Base-by-base conservation (phyloP, 2,113 vertebrate genomes). In the Xiphias gladius region DNA sequence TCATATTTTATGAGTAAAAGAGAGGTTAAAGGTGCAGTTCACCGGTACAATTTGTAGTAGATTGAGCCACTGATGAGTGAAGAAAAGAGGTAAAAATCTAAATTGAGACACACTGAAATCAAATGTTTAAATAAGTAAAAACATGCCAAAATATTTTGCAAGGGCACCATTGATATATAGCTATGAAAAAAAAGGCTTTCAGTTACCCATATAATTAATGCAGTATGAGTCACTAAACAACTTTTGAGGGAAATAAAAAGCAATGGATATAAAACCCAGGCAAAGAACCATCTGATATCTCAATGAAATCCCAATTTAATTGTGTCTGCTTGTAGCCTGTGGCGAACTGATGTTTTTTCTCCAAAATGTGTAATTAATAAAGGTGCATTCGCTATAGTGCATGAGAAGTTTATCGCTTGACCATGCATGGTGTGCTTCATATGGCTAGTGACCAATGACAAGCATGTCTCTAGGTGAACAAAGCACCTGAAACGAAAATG, bases 251-350 rank as follows among this genome's bases (percentile, higher is more conserved):
- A 46, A 39, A 10, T n/a, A 67, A 70, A 86, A 74, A 26, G 67
- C 7, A 64, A 43, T 63, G 35, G 20, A 71, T 37, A 72, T 54
- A 57, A 80, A 79, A 66, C 3, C 19, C 20, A 67, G 37, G 22
- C 43, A 73, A 61, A 68, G 41, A 13, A 46, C 35, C 54, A 78
- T 72, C 65, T 73, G 61, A 89, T 79, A 71, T 67, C 77, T 71
- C 65, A 77, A 86, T 68, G 26, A 72, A 68, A 73, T 78, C 28
- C 69, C n/a, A 48, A 43, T 55, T 65, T 74, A 80, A 80, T 80
- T 58, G 55, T 41, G 46, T 6, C 11, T 37, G 61, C n/a, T 73
- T 73, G 26, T 30, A 69, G 41, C 28, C 28, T 73, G 30, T 63
- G 57, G 46, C 55, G 37, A 86, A 61, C 26, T 46, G 48, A 28